Base-by-base conservation (phyloP, 2,888 invertebrate species). In the Nomada hirtipes region DNA sequence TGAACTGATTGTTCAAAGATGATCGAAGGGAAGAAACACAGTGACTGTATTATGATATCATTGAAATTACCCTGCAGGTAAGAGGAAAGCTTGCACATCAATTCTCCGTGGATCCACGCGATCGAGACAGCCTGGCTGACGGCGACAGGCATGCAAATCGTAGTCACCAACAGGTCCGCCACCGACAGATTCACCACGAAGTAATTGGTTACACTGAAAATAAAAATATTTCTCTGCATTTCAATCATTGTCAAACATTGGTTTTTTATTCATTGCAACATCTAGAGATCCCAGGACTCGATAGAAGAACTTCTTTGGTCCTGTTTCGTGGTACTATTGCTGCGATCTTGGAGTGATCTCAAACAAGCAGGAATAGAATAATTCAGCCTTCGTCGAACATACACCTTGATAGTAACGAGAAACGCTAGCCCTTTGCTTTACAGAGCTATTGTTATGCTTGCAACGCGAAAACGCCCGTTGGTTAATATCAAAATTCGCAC, bases 101-200 rank as follows among this genome's bases (percentile, higher is more conserved):
- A 94, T 86, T 96, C 96, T 0, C 97, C 97, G 88, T 97, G 96
- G 90, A 95, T 94, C 96, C 97, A 97, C 18, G 96, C 94, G 67
- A 96, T 94, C 0, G 96, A 96, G 82, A 97, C 95, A 0, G 96
- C 95, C 91, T 96, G 96, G 79, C 96, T 96, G 61, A 97, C 96
- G 83, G 97, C 96, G 86, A 96, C 96, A 0, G 97, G 97, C 96
- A 97, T 97, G 91, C 97, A 97, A 89, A 97, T 95, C 83, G 96
- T 91, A 0, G 97, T 96, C 87, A 97, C 97, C 82, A 97, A 94
- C 9, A 97, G 94, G 88, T 97, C 97, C 0, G 97, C 97, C 77
- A 96, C 95, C 0, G 97, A 96, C 79, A 97, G 94, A 93, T 97
- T 97, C 88, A 97, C 96, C 90, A 97, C 95, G 93, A 97, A 97